These are phyloP conservation scores for Pelecanus crispus DNA, from an alignment of 2,113 vertebrate genomes.

Conservation along the genomic window DNA sequence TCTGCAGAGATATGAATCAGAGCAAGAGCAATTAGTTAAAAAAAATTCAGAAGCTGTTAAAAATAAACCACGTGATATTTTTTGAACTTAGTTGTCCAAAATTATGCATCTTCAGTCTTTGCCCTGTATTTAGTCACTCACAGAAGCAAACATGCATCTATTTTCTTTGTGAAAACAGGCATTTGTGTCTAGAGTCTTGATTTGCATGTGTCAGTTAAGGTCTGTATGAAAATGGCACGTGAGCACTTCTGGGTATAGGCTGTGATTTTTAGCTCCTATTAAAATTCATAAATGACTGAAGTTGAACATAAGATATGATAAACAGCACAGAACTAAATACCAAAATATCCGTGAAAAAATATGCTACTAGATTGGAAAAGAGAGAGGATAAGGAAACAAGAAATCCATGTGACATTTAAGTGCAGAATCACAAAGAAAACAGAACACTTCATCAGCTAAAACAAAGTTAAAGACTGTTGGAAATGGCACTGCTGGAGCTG, in stretches of 20 bases:
- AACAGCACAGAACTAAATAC: neutral
- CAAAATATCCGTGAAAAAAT: neutral
- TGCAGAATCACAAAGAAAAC: neutral
- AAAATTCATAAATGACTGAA: neutral
- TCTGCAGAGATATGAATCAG: conserved; percentile 17
- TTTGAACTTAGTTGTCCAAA: conserved; percentile 11
- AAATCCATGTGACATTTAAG: neutral
- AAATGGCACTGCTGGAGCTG: neutral
- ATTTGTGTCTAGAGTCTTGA: conserved; percentile 7
- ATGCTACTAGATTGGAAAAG: neutral
- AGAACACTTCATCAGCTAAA: neutral
- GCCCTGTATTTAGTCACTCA: neutral
- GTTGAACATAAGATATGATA: neutral
- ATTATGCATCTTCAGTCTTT: neutral
- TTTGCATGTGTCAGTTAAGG: neutral
- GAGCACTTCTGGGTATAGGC: neutral
- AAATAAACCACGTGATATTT: conserved; percentile 22
- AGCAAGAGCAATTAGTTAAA: conserved; percentile 15
- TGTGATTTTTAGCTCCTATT: neutral
- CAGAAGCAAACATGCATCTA: neutral
- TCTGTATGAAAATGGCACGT: neutral
- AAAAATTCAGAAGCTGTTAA: conserved; percentile 12
- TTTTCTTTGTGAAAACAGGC: conserved; percentile 21
- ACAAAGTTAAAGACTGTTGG: neutral
- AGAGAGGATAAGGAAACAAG: neutral